Evolutionary conservation across 1,140 invertebrate species (phyloP).

Genomic region (Drosophila sproati): DNA sequence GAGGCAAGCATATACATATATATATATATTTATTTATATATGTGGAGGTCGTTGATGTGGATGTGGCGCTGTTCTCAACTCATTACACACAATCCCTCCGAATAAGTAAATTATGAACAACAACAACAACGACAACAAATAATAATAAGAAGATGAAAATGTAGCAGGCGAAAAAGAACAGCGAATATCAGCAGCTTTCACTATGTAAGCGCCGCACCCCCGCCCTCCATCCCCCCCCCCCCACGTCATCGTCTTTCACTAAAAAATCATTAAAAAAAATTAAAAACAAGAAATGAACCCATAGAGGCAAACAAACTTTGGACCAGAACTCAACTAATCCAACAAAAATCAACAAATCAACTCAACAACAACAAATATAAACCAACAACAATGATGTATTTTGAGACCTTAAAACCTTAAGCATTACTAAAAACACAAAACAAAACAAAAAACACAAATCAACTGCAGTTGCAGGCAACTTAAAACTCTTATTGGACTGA

Average conservation of each 20-base stretch:
- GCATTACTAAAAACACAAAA: constrained; percentile 39
- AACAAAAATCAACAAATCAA: constrained; percentile 63
- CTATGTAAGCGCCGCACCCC: constrained; percentile 24
- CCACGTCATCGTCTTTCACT: too few species aligned
- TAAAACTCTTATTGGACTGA: constrained; percentile 83
- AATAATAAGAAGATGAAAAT: constrained; percentile 3
- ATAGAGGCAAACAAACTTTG: constrained; percentile 75
- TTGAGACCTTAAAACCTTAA: constrained; percentile 58
- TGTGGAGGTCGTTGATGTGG: constrained; percentile 39
- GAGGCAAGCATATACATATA: constrained; percentile 29
- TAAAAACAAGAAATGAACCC: constrained; percentile 53
- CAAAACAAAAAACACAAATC: constrained; percentile 64
- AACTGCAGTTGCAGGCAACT: constrained; percentile 84
- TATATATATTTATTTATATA: neutral
- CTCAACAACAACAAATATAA: constrained; percentile 41
- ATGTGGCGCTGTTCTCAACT: constrained; percentile 45
- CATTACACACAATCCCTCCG: constrained; percentile 75
- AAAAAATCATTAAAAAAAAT: constrained; percentile 34
- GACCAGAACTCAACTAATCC: constrained; percentile 71
- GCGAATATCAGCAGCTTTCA: constrained; percentile 9
- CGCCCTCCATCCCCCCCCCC: neutral
- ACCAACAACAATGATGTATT: constrained; percentile 73
- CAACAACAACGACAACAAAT: constrained; percentile 30
- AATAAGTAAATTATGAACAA: constrained; percentile 54
- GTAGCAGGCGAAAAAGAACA: constrained; percentile 4